Conservation (phyloP, 2,797 vertebrate genomes). For the Tragopan temminckii region DNA sequence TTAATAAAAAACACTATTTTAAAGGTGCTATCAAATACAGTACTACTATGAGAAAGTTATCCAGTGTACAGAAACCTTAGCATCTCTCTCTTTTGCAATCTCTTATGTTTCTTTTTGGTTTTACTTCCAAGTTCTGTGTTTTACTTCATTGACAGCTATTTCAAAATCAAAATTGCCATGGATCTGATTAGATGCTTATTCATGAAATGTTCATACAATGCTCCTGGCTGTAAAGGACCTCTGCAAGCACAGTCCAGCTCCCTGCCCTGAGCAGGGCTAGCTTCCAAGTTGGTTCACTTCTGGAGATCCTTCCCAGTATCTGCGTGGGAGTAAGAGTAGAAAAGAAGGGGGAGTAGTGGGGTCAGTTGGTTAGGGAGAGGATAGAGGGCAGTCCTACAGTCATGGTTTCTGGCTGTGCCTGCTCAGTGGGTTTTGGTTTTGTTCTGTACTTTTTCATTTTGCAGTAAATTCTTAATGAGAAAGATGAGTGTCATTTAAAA, state of each 20-base stretch:
- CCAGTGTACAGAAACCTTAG: background rate
- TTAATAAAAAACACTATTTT: background rate
- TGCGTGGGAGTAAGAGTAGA: background rate
- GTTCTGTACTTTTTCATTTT: background rate
- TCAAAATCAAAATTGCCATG: background rate
- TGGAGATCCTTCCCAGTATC: background rate
- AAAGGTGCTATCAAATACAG: background rate
- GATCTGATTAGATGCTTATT: conserved; percentile 17
- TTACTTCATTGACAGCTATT: background rate
- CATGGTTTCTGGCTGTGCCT: background rate
- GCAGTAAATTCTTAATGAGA: background rate
- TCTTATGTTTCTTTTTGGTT: background rate
- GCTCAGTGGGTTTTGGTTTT: background rate
- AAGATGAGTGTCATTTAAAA: background rate
- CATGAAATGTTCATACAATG: background rate
- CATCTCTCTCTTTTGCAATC: background rate
- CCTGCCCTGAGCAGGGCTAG: background rate
- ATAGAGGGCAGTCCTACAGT: background rate
- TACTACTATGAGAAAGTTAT: background rate
- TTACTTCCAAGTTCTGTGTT: conserved; percentile 14
- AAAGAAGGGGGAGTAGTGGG: background rate
- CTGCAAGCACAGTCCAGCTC: background rate
- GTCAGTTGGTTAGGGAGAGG: background rate
- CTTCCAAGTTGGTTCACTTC: background rate
- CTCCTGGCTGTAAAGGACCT: background rate